phyloP scores from a whole-genome alignment of 2,797 vertebrate genomes.

The Thaleichthys pacificus region DNA sequence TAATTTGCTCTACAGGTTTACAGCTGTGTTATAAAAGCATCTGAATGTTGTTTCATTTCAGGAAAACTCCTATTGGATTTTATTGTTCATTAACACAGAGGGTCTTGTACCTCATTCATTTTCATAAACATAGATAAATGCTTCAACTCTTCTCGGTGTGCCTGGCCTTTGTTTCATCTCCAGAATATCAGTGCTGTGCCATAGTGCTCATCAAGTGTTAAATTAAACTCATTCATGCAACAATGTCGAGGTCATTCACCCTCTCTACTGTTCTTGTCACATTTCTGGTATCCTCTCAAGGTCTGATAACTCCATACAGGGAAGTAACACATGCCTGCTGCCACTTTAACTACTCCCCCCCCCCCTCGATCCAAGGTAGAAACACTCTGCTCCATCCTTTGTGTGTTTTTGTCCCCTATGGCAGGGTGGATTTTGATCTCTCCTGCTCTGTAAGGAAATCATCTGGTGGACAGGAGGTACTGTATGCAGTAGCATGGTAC shows the following conservation, averaged over 20 bases:
- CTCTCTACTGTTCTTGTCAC: conserved; percentile 11
- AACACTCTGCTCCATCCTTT: neutral
- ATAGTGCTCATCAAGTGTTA: conserved; percentile 28
- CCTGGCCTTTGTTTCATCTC: conserved; percentile 32
- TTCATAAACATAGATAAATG: conserved; percentile 34
- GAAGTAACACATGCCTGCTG: no score
- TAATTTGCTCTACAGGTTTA: neutral
- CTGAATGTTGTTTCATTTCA: neutral
- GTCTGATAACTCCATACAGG: conserved; percentile 9
- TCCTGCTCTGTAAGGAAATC: no score
- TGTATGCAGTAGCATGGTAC: neutral
- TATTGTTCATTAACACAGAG: no score
- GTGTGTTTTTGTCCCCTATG: neutral
- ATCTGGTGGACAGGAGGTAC: no score
- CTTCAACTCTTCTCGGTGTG: conserved; percentile 33
- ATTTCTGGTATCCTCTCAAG: conserved; percentile 8
- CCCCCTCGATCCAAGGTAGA: neutral
- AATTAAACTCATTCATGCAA: conserved; percentile 35
- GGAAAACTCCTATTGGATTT: neutral
- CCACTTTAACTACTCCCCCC: no score
- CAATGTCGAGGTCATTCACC: neutral
- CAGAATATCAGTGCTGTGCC: neutral
- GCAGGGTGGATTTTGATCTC: no score
- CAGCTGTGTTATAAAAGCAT: neutral
- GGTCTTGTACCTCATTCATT: conserved; percentile 28